These are phyloP conservation scores for Nebria salina DNA, from an alignment of 2,888 invertebrate species.

Conservation along the genomic window DNA sequence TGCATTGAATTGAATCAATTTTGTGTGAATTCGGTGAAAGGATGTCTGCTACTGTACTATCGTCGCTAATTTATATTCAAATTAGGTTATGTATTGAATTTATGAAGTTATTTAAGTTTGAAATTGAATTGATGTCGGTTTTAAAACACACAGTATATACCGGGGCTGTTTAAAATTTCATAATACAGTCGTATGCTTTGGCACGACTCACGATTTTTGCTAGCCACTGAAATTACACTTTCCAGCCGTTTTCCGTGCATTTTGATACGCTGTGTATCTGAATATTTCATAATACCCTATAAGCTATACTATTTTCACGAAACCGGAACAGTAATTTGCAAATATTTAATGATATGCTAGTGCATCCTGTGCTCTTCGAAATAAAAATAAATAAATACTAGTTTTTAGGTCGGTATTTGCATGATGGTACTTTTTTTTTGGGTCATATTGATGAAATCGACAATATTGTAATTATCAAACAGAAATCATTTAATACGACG, in stretches of 20 bases:
- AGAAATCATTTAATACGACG: neutral
- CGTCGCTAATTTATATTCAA: neutral
- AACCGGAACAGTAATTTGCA: constrained; percentile 20
- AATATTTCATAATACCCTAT: neutral
- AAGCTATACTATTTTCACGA: neutral
- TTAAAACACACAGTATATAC: neutral
- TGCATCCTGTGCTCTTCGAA: constrained; percentile 8
- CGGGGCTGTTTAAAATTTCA: neutral
- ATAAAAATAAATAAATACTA: neutral
- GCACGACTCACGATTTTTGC: neutral
- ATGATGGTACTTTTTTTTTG: neutral
- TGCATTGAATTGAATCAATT: too few species aligned
- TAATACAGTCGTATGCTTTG: neutral
- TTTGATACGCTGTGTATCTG: neutral
- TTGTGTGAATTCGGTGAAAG: neutral
- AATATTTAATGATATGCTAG: constrained; percentile 17
- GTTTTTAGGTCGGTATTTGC: neutral
- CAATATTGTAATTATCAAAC: neutral
- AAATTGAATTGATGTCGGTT: neutral
- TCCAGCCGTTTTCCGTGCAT: neutral
- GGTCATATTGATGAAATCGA: neutral
- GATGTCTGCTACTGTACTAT: neutral
- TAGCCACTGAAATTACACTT: neutral
- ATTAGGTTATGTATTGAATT: neutral
- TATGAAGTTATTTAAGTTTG: neutral